Conservation (phyloP, 2,888 invertebrate genomes). For the Drosophila austrosaltans region DNA sequence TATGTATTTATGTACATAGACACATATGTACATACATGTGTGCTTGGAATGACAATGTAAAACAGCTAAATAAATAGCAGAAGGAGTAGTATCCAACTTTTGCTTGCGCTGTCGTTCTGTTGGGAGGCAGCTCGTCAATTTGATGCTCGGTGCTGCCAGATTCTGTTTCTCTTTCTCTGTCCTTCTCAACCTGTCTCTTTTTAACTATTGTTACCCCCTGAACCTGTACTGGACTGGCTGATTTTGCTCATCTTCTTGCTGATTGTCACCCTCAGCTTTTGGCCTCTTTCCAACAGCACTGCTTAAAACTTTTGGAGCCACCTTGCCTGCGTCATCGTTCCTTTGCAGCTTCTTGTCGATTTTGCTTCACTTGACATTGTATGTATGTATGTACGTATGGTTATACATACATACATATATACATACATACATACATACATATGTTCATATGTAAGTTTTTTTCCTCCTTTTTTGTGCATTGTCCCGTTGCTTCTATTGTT, state of each 20-base stretch:
- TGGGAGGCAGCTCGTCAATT: slow-evolving; percentile 48
- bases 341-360: slow-evolving; percentile 37
- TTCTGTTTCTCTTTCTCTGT: background rate
- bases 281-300: slow-evolving; percentile 9
- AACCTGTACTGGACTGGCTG: slow-evolving; percentile 14
- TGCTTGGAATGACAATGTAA: slow-evolving; percentile 49
- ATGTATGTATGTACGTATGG: too few species aligned
- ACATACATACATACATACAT: too few species aligned
- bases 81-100: slow-evolving; percentile 29
- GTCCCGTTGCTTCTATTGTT: slow-evolving; percentile 34
- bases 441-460: slow-evolving; percentile 26
- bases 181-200: slow-evolving; percentile 5
- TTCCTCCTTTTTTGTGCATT: slow-evolving; percentile 19
- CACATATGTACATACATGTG: slow-evolving; percentile 9
- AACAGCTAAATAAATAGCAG: slow-evolving; percentile 58
- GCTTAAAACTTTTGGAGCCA: slow-evolving; percentile 10
- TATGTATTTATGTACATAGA: slow-evolving; percentile 6
- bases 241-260: slow-evolving; percentile 13
- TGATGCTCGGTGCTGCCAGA: slow-evolving; percentile 32
- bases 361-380: slow-evolving; percentile 39
- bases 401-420: too few species aligned
- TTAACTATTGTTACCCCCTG: slow-evolving; percentile 9
- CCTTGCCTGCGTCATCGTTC: slow-evolving; percentile 5
- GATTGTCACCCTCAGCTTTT: slow-evolving; percentile 39
- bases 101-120: slow-evolving; percentile 41